Evolutionary conservation across 2,113 vertebrate species (phyloP), one percentile per base, ranked within the genome.

Genomic region (Pelvicachromis taeniatus): DNA sequence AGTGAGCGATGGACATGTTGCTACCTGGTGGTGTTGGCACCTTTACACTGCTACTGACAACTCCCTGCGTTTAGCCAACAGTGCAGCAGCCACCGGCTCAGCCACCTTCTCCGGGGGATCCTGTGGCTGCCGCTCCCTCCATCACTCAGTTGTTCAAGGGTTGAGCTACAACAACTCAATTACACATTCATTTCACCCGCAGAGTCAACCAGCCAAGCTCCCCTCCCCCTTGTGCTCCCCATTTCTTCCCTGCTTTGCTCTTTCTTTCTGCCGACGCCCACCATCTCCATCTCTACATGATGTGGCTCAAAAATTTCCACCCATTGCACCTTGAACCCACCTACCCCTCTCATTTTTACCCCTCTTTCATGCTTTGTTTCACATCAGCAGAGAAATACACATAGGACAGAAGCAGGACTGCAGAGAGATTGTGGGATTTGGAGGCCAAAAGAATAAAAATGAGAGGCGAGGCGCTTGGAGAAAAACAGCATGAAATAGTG

Each of bases 101-200:
- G 59, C 88, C 78, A 16, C 78, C n/a, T 91, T 55, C 85, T 82
- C 16, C 3, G 9, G 45, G 59, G 61, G 58, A 73, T 58, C 77
- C 70, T 73, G 79, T 31, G 81, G 78, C 86, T 81, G 89, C 81
- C 63, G 45, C 81, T 80, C n/a, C 89, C 45, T 83, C 89, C 86
- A 88, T 94, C 91, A 80, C 77, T 91, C 91, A 89, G 70, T 56
- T 52, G 89, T 77, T 87, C 89, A 91, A 87, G 84, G 89, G 85
- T 85, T 92, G 85, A 94, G 90, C 87, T 88, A 85, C 94, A 80
- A 93, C 92, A 92, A 85, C 87, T 78, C 93, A 96, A 95, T 95
- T 95, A 94, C 94, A 94, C 94, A 92, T 94, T 93, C 85, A 93
- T 93, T 94, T 94, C 92, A 93, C 89, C 90, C 89, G 26, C 90